These are phyloP conservation scores for Melierax canorus DNA, from an alignment of 2,113 vertebrate species.

Conservation along the genomic window DNA sequence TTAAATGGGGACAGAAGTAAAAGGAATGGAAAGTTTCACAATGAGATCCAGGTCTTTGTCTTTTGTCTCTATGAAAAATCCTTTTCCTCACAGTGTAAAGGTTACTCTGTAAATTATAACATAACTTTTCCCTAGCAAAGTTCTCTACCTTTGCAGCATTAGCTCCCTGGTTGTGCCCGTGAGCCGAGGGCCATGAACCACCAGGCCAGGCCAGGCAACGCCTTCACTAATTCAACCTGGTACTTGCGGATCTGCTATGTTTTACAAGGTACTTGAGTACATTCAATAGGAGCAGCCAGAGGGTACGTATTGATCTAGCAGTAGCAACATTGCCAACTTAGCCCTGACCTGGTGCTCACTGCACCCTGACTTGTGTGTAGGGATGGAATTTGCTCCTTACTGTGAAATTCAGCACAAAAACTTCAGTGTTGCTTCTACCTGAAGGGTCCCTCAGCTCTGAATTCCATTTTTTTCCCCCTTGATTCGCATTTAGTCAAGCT, in stretches of 20 bases:
- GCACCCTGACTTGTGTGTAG: neutral
- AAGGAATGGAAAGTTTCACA: conserved; percentile 2
- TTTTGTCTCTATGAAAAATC: neutral
- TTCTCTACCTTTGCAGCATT: neutral
- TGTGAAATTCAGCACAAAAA: neutral
- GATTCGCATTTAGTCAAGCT: neutral
- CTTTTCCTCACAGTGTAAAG: neutral
- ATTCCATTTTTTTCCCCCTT: neutral
- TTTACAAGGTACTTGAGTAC: neutral
- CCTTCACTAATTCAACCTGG: neutral
- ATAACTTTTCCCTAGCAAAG: neutral
- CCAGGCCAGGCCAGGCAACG: neutral
- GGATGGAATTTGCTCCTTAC: neutral
- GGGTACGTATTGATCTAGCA: neutral
- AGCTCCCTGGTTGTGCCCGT: neutral
- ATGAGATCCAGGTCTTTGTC: neutral
- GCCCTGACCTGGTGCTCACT: neutral
- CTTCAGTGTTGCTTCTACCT: neutral
- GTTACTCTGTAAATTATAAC: neutral
- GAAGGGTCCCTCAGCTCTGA: neutral
- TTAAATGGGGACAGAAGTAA: conserved; percentile 32
- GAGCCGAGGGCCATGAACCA: neutral
- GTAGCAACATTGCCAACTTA: neutral
- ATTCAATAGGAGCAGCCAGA: neutral
- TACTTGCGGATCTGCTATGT: neutral